These are phyloP conservation scores for Drosophila eugracilis DNA, from an alignment of 1,140 invertebrate genomes.

Conservation along the genomic window DNA sequence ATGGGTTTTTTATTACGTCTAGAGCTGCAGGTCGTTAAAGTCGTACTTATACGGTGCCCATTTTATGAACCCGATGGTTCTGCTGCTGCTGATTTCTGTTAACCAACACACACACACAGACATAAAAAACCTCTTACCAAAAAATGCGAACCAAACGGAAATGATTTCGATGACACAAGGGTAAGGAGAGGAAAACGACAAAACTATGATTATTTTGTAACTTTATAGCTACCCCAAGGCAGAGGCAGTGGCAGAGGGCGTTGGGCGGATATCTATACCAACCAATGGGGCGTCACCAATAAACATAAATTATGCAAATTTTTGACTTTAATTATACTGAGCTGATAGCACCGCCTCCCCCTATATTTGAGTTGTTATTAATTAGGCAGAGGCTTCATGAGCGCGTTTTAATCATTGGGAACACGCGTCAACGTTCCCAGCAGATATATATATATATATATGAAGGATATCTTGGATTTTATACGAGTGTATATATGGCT, in stretches of 20 bases:
- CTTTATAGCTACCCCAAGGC: constrained; percentile 48
- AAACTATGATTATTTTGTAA: constrained; percentile 65
- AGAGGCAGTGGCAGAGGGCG: no score
- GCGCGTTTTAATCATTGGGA: constrained; percentile 64
- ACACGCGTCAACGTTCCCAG: constrained; percentile 27
- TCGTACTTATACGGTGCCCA: constrained; percentile 50
- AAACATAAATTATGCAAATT: constrained; percentile 82
- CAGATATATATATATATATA: no score
- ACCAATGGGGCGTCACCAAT: constrained; percentile 61
- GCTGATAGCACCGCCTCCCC: constrained; percentile 47
- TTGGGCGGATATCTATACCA: constrained; percentile 24
- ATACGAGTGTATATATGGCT: not conserved
- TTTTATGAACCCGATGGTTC: constrained; percentile 50
- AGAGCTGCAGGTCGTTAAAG: constrained; percentile 66
- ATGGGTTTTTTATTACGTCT: constrained; percentile 66
- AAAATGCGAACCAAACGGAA: constrained; percentile 47
- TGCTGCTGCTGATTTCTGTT: constrained; percentile 24
- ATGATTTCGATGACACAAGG: constrained; percentile 22
- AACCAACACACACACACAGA: no score
- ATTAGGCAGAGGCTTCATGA: constrained; percentile 66
- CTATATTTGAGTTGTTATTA: constrained; percentile 71
- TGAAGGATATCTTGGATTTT: constrained; percentile 3
- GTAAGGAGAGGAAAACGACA: constrained; percentile 5
- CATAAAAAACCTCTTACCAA: constrained; percentile 55
- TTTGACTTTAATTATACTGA: constrained; percentile 74